Evolutionary conservation across 2,797 vertebrate species (phyloP), one percentile per base, ranked within the genome.

Genomic region (Triplophysa bombifrons): DNA sequence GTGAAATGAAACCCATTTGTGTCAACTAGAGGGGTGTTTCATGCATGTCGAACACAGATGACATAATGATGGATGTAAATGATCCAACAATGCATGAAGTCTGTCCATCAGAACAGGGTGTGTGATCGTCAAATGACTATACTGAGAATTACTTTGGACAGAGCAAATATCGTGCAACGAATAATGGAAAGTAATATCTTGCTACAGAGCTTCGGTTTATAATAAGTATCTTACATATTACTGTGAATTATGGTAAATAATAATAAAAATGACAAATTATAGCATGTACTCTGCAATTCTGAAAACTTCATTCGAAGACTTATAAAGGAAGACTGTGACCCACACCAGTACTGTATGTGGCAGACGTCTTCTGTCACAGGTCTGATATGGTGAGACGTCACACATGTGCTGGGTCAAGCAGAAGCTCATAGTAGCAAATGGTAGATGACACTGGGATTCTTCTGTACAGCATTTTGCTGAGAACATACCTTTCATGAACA

Each of bases 31-130:
- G 16, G 34, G 67, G 51, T 76, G 63, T 56, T 66, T 66, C 51
- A 76, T 44, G 50, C 34, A 44, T 56, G 30, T 65, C 55, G 20
- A 34, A 76, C 27, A 76, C 7, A 19, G 63, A 2, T 66, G 50
- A 66, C 73, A 65, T 41, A 48, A 75, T 56, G 74, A 75, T 76
- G 38, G 27, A 66, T 55, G 61, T 65, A 53, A 65, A 66, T 55
- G 50, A 6, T n/a, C 8, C 51, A 55, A 10, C 16, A 38, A 55
- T 55, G 61, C 73, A 66, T 41, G 48, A 75, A 25, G 9, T 44
- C 20, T 11, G 14, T 41, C 27, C 46, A 53, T 17, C 30, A 3
- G 14, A 22, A 34, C 30, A 34, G 30, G 3, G 55, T 58, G 55
- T 11, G 20, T n/a, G 20, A 56, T 56, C 8, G 4, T 25, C 56